A percentile compares a stretch with the other conserved stretches of the same genome.
phyloP scores from a whole-genome alignment of 2,113 vertebrate species.

The Dipodomys stephensi region DNA sequence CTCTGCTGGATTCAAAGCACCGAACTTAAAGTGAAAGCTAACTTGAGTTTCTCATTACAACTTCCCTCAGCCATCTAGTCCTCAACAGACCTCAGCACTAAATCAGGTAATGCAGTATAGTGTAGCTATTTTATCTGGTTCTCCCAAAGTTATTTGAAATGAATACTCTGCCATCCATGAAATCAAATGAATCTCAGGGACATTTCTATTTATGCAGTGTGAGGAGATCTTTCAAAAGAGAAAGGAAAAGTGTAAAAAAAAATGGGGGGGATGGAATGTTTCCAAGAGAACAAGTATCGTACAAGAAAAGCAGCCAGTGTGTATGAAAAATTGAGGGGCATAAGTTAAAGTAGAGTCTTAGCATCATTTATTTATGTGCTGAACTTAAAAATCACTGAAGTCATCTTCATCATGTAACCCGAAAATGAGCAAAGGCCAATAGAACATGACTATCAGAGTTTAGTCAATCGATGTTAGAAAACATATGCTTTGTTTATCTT shows the following conservation, averaged over 20 bases:
- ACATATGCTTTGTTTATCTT: conserved; percentile 77
- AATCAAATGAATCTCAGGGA: conserved; percentile 82
- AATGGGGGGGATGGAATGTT: conserved; percentile 62
- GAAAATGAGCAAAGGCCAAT: conserved; percentile 72
- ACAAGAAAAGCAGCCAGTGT: conserved; percentile 67
- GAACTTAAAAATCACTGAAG: conserved; percentile 72
- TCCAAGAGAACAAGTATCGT: conserved; percentile 73
- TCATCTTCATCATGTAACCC: conserved; percentile 65
- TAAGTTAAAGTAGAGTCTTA: conserved; percentile 73
- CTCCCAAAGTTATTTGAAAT: conserved; percentile 79
- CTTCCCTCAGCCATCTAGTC: conserved; percentile 67
- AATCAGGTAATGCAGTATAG: conserved; percentile 79
- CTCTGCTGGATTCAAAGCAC: conserved; percentile 54
- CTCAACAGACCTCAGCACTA: conserved; percentile 66
- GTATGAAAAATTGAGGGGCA: conserved; percentile 73
- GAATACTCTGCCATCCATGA: conserved; percentile 81
- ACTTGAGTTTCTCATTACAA: conserved; percentile 73
- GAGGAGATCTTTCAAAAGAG: conserved; percentile 79
- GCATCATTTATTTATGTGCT: conserved; percentile 80
- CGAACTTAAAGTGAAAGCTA: conserved; percentile 75
- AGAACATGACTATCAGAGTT: conserved; percentile 65
- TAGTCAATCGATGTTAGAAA: conserved; percentile 71
- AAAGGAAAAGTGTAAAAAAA: conserved; percentile 73
- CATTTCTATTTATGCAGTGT: conserved; percentile 80
- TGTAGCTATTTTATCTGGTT: conserved; percentile 80